A percentile compares a stretch with the other conserved stretches of the same genome.
Evolutionary conservation across 2,113 vertebrate genomes (phyloP).

Genomic region (Nesoenas mayeri): DNA sequence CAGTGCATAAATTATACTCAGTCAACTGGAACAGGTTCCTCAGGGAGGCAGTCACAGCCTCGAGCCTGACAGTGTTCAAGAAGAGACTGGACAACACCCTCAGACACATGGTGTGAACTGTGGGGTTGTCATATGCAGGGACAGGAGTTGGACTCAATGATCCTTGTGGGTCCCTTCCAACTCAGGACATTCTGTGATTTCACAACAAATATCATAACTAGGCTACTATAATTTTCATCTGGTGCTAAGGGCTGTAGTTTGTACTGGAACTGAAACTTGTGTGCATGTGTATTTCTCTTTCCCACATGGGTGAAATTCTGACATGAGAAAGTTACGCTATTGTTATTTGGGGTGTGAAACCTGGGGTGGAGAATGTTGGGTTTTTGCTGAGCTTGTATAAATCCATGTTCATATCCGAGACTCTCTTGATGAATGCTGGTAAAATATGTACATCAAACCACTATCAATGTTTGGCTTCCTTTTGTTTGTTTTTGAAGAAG

Average conservation of each 20-base stretch:
- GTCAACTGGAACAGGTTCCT: background rate
- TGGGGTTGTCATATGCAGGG: no score
- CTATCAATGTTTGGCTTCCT: background rate
- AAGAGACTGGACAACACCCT: no score
- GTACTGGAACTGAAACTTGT: background rate
- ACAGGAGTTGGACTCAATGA: no score
- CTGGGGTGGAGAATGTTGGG: fast-evolving
- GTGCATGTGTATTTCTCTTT: background rate
- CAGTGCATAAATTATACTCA: background rate
- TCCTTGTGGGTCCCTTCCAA: no score
- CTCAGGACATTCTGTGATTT: no score
- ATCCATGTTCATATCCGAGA: background rate
- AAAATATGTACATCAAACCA: background rate
- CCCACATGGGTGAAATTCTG: background rate
- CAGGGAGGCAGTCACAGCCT: no score
- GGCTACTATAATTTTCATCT: background rate
- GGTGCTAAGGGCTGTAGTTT: background rate
- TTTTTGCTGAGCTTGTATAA: background rate
- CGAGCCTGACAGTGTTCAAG: no score
- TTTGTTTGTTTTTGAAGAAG: background rate
- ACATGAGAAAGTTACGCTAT: fast-evolving
- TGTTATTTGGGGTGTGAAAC: background rate
- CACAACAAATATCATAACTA: background rate
- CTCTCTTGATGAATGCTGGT: background rate
- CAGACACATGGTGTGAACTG: no score